These are phyloP conservation scores for Hydractinia symbiolongicarpus DNA, from an alignment of 30 jellyfish, hydroid and myxozoan species.

Conservation along the genomic window DNA sequence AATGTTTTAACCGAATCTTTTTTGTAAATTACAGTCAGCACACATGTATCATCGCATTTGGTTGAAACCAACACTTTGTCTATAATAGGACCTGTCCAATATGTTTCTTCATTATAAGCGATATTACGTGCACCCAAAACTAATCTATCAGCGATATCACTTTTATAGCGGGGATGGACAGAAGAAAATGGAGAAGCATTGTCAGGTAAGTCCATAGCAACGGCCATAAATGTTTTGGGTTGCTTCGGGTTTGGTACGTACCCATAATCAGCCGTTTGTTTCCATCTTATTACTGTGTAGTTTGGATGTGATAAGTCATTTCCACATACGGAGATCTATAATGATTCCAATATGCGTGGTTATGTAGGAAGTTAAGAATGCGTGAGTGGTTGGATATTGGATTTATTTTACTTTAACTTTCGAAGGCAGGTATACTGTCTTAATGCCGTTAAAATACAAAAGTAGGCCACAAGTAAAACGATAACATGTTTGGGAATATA, in stretches of 20 bases:
- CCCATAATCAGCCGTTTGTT: slow-evolving; percentile 42
- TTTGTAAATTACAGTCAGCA: slow-evolving; percentile 13
- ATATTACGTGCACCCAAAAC: slow-evolving; percentile 29
- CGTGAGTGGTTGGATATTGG: too few relatives aligned
- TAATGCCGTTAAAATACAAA: too few relatives aligned
- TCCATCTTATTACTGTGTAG: slow-evolving; percentile 29
- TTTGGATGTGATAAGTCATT: neutral
- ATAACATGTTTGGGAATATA: neutral
- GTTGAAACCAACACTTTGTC: neutral
- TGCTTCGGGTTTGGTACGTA: slow-evolving; percentile 41
- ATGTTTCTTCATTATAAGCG: slow-evolving; percentile 16
- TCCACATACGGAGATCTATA: too few relatives aligned
- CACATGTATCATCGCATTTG: neutral
- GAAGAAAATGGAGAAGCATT: slow-evolving; percentile 31
- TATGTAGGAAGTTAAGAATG: too few relatives aligned
- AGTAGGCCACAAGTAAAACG: too few relatives aligned
- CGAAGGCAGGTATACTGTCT: too few relatives aligned
- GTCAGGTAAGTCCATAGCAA: slow-evolving; percentile 54
- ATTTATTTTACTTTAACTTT: too few relatives aligned
- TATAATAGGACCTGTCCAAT: slow-evolving; percentile 48
- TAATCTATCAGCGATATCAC: slow-evolving; percentile 43
- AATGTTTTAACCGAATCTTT: neutral
- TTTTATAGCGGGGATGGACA: slow-evolving; percentile 54
- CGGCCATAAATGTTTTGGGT: slow-evolving; percentile 49
- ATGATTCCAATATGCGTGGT: too few relatives aligned